These are phyloP conservation scores for Mycetomoellerius zeteki DNA, from an alignment of 1,140 invertebrate genomes.

Conservation along the genomic window DNA sequence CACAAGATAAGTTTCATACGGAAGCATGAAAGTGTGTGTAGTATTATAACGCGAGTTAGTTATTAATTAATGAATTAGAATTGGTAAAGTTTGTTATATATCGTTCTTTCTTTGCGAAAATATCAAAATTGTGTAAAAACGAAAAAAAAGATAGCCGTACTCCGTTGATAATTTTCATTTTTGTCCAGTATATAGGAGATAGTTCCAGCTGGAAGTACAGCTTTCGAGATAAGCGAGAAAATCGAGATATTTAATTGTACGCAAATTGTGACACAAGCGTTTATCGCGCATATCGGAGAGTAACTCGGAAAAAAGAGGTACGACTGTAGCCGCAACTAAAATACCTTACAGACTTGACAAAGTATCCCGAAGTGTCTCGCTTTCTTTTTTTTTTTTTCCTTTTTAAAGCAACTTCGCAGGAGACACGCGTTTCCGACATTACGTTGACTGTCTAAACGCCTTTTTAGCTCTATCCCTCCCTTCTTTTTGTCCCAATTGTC, in stretches of 20 bases:
- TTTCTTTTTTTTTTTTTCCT: neutral
- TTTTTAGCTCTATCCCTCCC: neutral
- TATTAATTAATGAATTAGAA: slow-evolving; percentile 75
- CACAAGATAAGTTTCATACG: slow-evolving; percentile 73
- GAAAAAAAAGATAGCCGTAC: slow-evolving; percentile 50
- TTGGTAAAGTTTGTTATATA: slow-evolving; percentile 72
- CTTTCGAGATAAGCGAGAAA: slow-evolving; percentile 69
- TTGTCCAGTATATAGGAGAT: slow-evolving; percentile 60
- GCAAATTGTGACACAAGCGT: slow-evolving; percentile 56
- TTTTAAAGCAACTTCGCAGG: slow-evolving; percentile 16
- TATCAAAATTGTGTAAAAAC: slow-evolving; percentile 70
- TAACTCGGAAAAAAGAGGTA: slow-evolving; percentile 52
- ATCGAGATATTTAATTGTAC: slow-evolving; percentile 72
- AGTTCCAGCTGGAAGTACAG: slow-evolving; percentile 74
- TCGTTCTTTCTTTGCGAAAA: slow-evolving; percentile 72
- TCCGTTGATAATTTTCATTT: slow-evolving; percentile 70
- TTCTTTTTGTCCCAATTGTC: neutral
- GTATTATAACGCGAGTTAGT: slow-evolving; percentile 77
- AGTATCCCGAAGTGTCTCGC: neutral
- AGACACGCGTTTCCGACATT: slow-evolving; percentile 7
- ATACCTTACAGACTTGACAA: slow-evolving; percentile 24
- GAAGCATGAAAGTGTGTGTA: slow-evolving; percentile 77
- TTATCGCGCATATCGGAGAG: slow-evolving; percentile 38
- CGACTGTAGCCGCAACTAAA: slow-evolving; percentile 2
- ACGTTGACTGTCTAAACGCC: neutral